Base-by-base conservation (phyloP, 2,113 vertebrate genomes). In the Xenopus borealis region DNA sequence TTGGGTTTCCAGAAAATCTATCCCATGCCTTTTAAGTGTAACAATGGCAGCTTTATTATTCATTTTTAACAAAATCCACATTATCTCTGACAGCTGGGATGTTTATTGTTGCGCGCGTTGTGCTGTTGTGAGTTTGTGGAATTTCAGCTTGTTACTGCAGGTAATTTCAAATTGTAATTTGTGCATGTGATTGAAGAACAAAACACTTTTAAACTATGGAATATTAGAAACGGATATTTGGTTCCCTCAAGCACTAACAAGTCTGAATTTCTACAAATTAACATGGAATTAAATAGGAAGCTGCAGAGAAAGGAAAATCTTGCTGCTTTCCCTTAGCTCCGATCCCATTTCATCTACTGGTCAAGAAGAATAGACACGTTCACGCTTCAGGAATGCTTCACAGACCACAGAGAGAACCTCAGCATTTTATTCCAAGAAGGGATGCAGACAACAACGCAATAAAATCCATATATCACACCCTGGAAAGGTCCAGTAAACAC, bases 381-480 rank as follows among this genome's bases (percentile, higher is more conserved):
- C 72, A 73, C 44, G 33, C 18, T 47, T 66, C 33, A 73, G 63
- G 72, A 73, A 73, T 73, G 72, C 45, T 66, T 46, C 53, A 46
- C 52, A 66, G 72, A 73, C 72, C 72, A 66, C 72, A 73, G 63
- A 40, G 16, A 18, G 44, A 59, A 66, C 72, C 72, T 73, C 72
- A 73, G 63, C 20, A 40, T n/a, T 30, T 30, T 27, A 46, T 52
- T 66, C 62, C 72, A 66, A 66, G 63, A 58, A 58, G 63, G 19
- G 53, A 73, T 66, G 58, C 72, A 66, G 53, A 23, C 71, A 66
- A 58, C 52, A 27, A 59, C 13, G 58, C 63, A 73, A 73, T 27
- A 46, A 46, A 59, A 66, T 46, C 50, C 47, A 57, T 66, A 66
- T 58, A 66, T 73, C 72, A 73, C 64, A 73, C 53, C 62, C 62